These are phyloP conservation scores for Macaca fascicularis DNA, from an alignment of 2,113 vertebrate species.

Conservation along the genomic window T2T-MFA8v1.1 NC_088384.1:16103501-16104000, in stretches of 20 bases:
- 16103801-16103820: not conserved
- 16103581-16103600: too few relatives aligned
- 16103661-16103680: rapidly evolving
- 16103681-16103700: not conserved
- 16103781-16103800: not conserved
- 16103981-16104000: not conserved
- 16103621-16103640: not conserved
- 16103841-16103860: constrained; percentile 56
- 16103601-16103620: not conserved
- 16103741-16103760: not conserved
- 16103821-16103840: not conserved
- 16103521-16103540: not conserved
- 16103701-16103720: not conserved
- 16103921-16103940: not conserved
- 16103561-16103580: not conserved
- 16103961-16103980: not conserved
- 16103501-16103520: too few relatives aligned
- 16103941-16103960: not conserved
- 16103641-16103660: not conserved
- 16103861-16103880: not conserved
- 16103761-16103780: not conserved
- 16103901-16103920: not conserved
- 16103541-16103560: not conserved
- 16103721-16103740: not conserved
- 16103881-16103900: not conserved